These are phyloP conservation scores for Entomyzon cyanotis DNA, from an alignment of 2,113 vertebrate genomes.

Conservation along the genomic window DNA sequence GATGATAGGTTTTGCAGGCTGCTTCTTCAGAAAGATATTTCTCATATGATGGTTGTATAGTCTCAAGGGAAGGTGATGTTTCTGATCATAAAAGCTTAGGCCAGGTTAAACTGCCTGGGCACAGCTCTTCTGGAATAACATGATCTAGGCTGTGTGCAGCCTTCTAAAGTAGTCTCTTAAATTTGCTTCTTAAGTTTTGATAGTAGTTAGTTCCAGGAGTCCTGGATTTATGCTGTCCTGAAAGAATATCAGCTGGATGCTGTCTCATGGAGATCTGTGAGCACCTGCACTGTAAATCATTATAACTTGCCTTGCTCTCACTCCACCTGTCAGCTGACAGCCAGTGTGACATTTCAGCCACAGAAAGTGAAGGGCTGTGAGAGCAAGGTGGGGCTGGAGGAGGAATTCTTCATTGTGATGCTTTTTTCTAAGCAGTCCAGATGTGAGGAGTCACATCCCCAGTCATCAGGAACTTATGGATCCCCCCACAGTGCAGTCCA, in stretches of 20 bases:
- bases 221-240: constrained; percentile 20
- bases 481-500: neutral
- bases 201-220: neutral
- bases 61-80: neutral
- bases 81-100: constrained; percentile 11
- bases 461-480: neutral
- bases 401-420: neutral
- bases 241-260: neutral
- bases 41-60: neutral
- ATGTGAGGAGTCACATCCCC: neutral
- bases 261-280: constrained; percentile 26
- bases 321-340: neutral
- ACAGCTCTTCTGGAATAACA: neutral
- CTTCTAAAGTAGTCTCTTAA: neutral
- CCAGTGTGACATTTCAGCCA: neutral
- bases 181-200: neutral
- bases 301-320: neutral
- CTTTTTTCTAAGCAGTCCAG: neutral
- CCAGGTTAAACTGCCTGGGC: neutral
- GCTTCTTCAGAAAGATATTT: neutral
- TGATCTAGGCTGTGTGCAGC: neutral
- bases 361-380: neutral
- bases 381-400: neutral
- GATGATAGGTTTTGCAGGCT: constrained; percentile 13
- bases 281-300: constrained; percentile 5